Conservation (phyloP, 2,113 vertebrate species). For the Engystomops pustulosus region DNA sequence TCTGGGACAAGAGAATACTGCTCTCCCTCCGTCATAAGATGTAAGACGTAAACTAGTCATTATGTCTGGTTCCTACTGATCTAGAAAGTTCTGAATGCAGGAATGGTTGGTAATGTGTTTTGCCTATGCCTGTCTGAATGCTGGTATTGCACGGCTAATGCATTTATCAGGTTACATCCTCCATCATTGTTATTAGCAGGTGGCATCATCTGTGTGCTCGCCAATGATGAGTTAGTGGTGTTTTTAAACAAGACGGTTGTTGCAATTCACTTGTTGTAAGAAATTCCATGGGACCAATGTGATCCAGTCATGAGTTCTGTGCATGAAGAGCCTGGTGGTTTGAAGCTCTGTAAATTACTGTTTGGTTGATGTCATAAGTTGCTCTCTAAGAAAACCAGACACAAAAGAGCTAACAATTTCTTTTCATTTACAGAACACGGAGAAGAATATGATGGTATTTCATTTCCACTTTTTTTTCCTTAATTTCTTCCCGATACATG, state of each 20-base stretch:
- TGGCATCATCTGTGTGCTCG: neutral
- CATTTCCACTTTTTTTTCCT: constrained; percentile 25
- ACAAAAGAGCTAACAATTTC: constrained; percentile 23
- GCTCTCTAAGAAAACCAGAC: constrained; percentile 2
- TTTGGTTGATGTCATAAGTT: neutral
- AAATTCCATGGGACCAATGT: neutral
- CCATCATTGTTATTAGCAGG: neutral
- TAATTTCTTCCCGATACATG: constrained; percentile 2
- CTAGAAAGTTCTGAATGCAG: neutral
- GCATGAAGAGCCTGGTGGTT: constrained; percentile 26
- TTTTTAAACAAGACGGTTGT: neutral
- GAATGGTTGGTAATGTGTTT: neutral
- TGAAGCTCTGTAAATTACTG: neutral
- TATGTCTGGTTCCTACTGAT: neutral
- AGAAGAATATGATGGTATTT: constrained; percentile 59
- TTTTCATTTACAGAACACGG: constrained; percentile 55
- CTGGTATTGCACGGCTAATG: constrained; percentile 37
- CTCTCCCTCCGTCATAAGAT: neutral
- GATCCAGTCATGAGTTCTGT: neutral
- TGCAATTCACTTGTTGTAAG: neutral
- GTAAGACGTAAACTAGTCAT: neutral
- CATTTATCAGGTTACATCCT: neutral
- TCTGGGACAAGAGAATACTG: neutral
- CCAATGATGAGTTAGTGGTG: neutral
- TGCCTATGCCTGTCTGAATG: constrained; percentile 32